Conservation (phyloP, 2,888 invertebrate genomes). For the Spodoptera picta region DNA sequence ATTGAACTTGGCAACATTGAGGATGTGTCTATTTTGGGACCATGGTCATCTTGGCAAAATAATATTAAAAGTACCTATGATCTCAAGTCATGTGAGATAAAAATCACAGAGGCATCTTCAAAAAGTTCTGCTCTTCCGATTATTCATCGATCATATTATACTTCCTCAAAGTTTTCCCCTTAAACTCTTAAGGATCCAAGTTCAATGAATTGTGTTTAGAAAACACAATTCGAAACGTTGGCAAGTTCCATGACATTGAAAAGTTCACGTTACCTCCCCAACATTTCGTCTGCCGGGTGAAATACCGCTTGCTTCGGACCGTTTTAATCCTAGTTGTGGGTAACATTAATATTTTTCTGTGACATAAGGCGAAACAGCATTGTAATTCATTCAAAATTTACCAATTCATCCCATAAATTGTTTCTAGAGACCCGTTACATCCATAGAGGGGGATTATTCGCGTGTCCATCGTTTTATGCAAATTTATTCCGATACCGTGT, state of each 20-base stretch:
- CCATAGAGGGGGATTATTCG: constrained; percentile 40
- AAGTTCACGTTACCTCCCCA: constrained; percentile 42
- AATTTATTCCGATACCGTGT: constrained; percentile 50
- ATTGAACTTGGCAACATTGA: too few relatives aligned
- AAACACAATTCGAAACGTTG: constrained; percentile 11
- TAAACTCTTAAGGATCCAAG: too few relatives aligned
- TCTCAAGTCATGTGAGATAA: too few relatives aligned
- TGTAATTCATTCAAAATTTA: constrained; percentile 55
- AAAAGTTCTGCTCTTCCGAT: not conserved
- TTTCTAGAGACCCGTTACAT: constrained; percentile 35
- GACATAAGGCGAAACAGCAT: constrained; percentile 52
- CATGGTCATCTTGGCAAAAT: too few relatives aligned
- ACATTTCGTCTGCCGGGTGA: constrained; percentile 51
- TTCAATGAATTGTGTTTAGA: constrained; percentile 8
- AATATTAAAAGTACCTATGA: too few relatives aligned
- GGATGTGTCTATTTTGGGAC: too few relatives aligned
- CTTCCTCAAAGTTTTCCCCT: not conserved
- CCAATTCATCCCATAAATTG: constrained; percentile 45
- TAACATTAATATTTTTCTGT: constrained; percentile 64
- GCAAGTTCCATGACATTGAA: constrained; percentile 50
- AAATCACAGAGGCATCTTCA: not conserved
- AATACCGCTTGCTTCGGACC: constrained; percentile 59
- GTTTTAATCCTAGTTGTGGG: constrained; percentile 61
- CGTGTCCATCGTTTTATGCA: constrained; percentile 49
- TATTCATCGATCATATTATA: not conserved